Conservation (phyloP, 1,140 invertebrate genomes). For the Trichonephila inaurata region DNA sequence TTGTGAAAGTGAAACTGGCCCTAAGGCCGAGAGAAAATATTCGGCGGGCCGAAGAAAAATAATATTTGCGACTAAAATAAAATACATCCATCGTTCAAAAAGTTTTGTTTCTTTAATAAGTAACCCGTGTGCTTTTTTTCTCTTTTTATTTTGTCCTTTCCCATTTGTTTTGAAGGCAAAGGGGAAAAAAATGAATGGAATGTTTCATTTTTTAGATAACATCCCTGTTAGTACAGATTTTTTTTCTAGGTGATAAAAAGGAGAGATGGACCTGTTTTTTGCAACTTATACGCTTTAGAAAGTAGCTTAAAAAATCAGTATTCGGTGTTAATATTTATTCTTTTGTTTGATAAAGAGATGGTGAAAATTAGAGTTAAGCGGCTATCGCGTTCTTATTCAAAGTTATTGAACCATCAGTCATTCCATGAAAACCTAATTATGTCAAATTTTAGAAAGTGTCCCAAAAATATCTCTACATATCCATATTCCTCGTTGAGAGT, state of each 20-base stretch:
- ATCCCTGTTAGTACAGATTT: not conserved
- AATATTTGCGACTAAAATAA: slow-evolving; percentile 10
- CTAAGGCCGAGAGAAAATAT: not conserved
- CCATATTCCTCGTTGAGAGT: too few species aligned
- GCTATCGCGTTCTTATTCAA: not conserved
- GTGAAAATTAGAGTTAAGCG: not conserved
- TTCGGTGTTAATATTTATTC: not conserved
- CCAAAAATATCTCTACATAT: too few species aligned
- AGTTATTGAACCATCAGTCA: not conserved
- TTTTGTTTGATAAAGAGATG: not conserved
- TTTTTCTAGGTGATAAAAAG: not conserved
- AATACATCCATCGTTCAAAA: slow-evolving; percentile 5
- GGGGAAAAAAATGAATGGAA: not conserved
- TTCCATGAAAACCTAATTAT: not conserved
- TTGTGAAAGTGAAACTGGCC: slow-evolving; percentile 31
- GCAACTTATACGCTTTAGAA: not conserved
- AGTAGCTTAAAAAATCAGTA: not conserved
- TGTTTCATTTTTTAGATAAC: not conserved
- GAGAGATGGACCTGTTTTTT: not conserved
- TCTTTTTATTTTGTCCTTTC: not conserved
- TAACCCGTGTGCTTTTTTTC: not conserved
- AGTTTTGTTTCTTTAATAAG: slow-evolving; percentile 12
- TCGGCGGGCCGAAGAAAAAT: not conserved
- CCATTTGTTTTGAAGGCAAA: not conserved
- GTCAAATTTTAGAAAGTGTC: too few species aligned